Evolutionary conservation across 2,797 vertebrate genomes (phyloP).

Genomic region (Arvicola amphibius): DNA sequence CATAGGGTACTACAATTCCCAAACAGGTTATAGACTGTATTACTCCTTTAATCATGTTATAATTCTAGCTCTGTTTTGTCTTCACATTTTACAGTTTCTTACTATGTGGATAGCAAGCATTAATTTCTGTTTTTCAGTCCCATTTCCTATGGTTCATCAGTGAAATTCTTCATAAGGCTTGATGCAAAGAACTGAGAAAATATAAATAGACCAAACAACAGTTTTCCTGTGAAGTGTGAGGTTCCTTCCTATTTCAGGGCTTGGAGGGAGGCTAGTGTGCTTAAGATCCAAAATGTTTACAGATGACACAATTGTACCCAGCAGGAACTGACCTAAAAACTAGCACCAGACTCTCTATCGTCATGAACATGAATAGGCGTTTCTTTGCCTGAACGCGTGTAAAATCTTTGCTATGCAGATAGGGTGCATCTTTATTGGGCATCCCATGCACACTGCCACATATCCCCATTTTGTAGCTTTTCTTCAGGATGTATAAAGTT

Average conservation of each 20-base stretch:
- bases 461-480: neutral
- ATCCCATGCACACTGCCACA: neutral
- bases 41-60: conserved; percentile 31
- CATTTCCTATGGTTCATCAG: conserved; percentile 59
- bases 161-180: conserved; percentile 64
- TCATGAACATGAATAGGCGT: conserved; percentile 3
- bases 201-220: conserved; percentile 82
- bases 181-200: conserved; percentile 77
- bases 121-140: conserved; percentile 50
- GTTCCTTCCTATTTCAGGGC: conserved; percentile 74
- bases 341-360: conserved; percentile 41
- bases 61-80: conserved; percentile 1
- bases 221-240: conserved; percentile 74
- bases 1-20: neutral
- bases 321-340: conserved; percentile 78
- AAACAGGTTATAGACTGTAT: neutral
- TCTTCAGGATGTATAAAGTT: neutral
- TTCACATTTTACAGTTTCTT: conserved; percentile 50
- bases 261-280: conserved; percentile 64
- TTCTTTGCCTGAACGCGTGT: neutral
- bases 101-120: conserved; percentile 28
- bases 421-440: neutral
- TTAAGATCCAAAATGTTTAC: conserved; percentile 70
- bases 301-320: conserved; percentile 43
- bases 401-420: neutral